Conservation (phyloP, 2,113 vertebrate species). For the Heterocephalus glaber region DNA sequence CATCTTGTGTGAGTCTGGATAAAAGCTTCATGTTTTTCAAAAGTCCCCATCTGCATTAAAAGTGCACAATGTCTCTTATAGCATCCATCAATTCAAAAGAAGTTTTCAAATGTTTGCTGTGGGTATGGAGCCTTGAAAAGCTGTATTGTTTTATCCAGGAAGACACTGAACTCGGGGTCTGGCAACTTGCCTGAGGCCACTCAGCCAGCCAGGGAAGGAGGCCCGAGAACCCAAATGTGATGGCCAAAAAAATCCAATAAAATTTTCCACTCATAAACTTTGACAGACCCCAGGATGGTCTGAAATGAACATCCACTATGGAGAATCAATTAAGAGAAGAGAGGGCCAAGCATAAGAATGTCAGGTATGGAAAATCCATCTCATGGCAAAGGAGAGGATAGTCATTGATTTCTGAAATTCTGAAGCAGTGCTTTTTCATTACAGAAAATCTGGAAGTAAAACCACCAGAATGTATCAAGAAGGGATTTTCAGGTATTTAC, state of each 20-base stretch:
- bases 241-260: not conserved
- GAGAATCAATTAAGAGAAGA: not conserved
- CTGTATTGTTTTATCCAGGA: slow-evolving; percentile 46
- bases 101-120: slow-evolving; percentile 34
- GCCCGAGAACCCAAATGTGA: not conserved
- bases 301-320: not conserved
- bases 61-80: not conserved
- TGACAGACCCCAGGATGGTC: not conserved
- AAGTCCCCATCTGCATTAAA: slow-evolving; percentile 18
- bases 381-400: not conserved
- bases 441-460: not conserved
- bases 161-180: not conserved
- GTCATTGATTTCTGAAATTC: not conserved
- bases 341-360: not conserved
- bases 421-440: not conserved
- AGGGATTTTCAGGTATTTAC: not conserved
- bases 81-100: not conserved
- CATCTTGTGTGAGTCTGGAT: not conserved
- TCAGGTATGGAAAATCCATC: not conserved
- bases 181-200: not conserved
- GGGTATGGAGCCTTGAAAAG: slow-evolving; percentile 50
- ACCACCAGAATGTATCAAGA: not conserved
- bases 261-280: slow-evolving; percentile 6
- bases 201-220: not conserved
- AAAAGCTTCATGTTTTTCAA: not conserved